Conservation (phyloP, 2,113 vertebrate species). For the Halichoerus grypus region DNA sequence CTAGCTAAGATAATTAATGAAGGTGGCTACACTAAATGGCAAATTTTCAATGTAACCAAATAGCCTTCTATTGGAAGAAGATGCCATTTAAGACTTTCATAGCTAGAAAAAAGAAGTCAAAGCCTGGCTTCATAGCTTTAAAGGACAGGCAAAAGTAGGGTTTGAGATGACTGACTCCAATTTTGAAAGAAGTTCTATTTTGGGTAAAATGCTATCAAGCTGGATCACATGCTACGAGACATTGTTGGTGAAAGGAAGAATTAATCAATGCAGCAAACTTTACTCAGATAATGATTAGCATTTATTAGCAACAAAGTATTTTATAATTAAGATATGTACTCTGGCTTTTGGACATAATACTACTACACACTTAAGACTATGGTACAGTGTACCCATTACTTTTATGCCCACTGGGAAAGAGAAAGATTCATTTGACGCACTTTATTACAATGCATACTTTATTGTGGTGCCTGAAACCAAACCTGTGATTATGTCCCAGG, state of each 20-base stretch:
- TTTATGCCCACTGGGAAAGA: not conserved
- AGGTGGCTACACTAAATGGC: not conserved
- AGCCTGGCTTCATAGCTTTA: not conserved
- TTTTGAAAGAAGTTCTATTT: not conserved
- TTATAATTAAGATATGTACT: not conserved
- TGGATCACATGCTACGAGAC: not conserved
- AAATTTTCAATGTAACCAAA: not conserved
- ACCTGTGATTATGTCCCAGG: not conserved
- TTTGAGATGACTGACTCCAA: not conserved
- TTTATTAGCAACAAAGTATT: not conserved
- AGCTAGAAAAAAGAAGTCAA: not conserved
- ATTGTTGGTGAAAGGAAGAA: not conserved
- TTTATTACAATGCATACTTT: not conserved
- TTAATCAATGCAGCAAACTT: not conserved
- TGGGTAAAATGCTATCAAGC: not conserved
- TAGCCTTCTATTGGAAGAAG: not conserved
- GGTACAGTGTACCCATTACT: not conserved
- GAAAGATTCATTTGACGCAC: not conserved
- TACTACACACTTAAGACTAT: not conserved
- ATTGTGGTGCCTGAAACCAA: not conserved
- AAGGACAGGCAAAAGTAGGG: not conserved
- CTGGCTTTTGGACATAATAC: not conserved
- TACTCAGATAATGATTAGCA: not conserved
- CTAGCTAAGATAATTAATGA: not conserved
- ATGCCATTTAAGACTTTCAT: not conserved